Evolutionary conservation across 2,113 vertebrate species (phyloP).

Genomic region (Leucoraja erinaceus): DNA sequence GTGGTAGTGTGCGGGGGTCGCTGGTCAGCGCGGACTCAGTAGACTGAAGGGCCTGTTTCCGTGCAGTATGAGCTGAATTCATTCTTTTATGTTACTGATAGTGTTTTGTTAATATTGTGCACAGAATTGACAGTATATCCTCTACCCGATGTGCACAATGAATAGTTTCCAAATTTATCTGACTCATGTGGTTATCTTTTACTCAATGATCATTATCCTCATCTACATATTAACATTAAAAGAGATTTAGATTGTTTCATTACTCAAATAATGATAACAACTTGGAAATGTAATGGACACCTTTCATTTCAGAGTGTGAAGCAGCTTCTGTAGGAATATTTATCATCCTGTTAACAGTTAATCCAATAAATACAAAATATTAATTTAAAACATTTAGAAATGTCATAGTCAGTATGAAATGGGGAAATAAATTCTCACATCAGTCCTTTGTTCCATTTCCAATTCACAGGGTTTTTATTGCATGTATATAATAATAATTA

Average conservation of each 20-base stretch:
- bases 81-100: neutral
- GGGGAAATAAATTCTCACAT: neutral
- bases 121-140: neutral
- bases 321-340: neutral
- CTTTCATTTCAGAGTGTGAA: neutral
- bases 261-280: neutral
- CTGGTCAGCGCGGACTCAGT: too few species aligned
- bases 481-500: neutral
- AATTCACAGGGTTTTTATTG: neutral
- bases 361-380: neutral
- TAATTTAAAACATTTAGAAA: neutral
- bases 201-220: neutral
- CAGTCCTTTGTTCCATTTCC: neutral
- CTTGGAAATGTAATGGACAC: neutral
- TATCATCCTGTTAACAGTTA: neutral
- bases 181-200: neutral
- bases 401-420: neutral
- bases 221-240: neutral
- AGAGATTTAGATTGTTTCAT: constrained; percentile 4
- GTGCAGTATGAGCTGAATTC: too few species aligned
- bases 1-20: too few species aligned
- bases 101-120: neutral
- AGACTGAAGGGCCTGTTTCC: too few species aligned
- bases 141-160: neutral
- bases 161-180: neutral